phyloP scores from a whole-genome alignment of 37 sponge, comb jelly and placozoan species.

The Trichoplax adhaerens region DNA sequence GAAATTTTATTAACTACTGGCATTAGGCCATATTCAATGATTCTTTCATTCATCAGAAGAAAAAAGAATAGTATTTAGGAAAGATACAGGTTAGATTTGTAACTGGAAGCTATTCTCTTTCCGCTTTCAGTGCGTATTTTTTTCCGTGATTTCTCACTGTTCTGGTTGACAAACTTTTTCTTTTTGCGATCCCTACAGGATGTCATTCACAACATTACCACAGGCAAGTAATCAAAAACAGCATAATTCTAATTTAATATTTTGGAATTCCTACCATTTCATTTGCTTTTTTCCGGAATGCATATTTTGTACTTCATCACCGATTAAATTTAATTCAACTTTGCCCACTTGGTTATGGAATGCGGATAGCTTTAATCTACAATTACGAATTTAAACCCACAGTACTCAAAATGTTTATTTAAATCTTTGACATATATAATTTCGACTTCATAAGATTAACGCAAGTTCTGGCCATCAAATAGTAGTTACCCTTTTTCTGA shows the following conservation, averaged over 20 bases:
- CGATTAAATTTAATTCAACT: conserved; percentile 9
- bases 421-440: too few relatives aligned
- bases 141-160: conserved; percentile 33
- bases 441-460: background rate
- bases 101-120: conserved; percentile 47
- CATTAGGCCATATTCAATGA: too few relatives aligned
- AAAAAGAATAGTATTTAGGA: too few relatives aligned
- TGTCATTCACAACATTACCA: too few relatives aligned
- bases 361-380: too few relatives aligned
- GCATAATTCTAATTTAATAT: conserved; percentile 1
- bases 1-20: too few relatives aligned
- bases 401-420: too few relatives aligned
- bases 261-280: background rate
- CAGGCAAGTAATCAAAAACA: background rate
- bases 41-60: too few relatives aligned
- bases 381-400: too few relatives aligned
- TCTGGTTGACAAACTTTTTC: conserved; percentile 69
- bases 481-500: background rate
- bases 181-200: conserved; percentile 78
- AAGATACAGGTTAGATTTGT: conserved; percentile 51
- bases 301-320: conserved; percentile 16
- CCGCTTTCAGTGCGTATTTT: conserved; percentile 84
- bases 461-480: conserved; percentile 2
- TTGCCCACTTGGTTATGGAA: too few relatives aligned
- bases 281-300: conserved; percentile 5